These are phyloP conservation scores for Hirudinaria manillensis DNA, from an alignment of 2,888 invertebrate genomes.

Conservation along the genomic window DNA sequence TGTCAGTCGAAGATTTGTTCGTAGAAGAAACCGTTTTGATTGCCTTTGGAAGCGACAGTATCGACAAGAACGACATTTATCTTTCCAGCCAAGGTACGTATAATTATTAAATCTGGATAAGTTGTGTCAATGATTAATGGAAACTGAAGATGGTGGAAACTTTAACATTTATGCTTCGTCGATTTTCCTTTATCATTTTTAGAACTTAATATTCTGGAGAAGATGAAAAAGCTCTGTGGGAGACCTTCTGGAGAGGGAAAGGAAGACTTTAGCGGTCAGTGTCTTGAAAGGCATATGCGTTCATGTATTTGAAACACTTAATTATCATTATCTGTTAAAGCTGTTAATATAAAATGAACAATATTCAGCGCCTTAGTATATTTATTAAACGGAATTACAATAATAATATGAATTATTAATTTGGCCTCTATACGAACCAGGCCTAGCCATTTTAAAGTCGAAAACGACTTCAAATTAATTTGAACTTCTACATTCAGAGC, in stretches of 20 bases:
- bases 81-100: conserved; percentile 15
- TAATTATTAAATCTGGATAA: neutral
- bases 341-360: no score
- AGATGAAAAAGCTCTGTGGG: neutral
- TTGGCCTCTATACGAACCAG: no score
- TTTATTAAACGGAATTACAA: neutral
- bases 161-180: neutral
- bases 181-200: neutral
- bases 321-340: no score
- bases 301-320: no score
- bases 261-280: conserved; percentile 6
- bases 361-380: neutral
- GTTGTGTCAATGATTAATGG: no score
- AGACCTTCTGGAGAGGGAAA: conserved; percentile 6
- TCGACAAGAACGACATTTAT: conserved; percentile 14
- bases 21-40: conserved; percentile 81
- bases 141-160: neutral
- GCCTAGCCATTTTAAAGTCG: no score
- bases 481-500: conserved; percentile 3
- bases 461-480: no score
- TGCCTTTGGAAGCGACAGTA: conserved; percentile 81
- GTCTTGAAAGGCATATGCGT: no score
- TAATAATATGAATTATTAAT: neutral
- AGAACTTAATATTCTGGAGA: neutral
- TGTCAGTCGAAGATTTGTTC: conserved; percentile 70